These are phyloP conservation scores for Epirrhoe alternata DNA, from an alignment of 2,888 invertebrate species.

Conservation along the genomic window DNA sequence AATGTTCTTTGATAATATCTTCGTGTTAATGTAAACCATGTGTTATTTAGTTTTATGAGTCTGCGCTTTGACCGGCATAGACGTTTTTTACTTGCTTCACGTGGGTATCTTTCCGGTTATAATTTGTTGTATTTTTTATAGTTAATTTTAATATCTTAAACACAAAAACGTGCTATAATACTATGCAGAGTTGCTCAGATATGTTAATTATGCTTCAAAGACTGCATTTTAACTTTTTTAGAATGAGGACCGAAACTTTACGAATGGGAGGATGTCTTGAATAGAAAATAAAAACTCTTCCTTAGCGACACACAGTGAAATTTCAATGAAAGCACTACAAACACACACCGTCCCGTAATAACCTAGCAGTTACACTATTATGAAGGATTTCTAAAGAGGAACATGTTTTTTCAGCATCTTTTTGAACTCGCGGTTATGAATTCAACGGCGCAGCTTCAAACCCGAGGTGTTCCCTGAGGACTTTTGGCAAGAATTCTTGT, in stretches of 20 bases:
- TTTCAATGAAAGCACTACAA: slow-evolving; percentile 12
- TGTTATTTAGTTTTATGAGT: slow-evolving; percentile 31
- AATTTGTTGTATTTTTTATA: slow-evolving; percentile 13
- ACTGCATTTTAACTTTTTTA: neutral
- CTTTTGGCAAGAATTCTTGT: slow-evolving; percentile 29
- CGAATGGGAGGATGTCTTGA: neutral
- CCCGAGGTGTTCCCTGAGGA: slow-evolving; percentile 35
- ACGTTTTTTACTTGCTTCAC: slow-evolving; percentile 26
- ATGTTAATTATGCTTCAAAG: neutral
- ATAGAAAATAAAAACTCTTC: neutral
- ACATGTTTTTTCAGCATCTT: slow-evolving; percentile 25
- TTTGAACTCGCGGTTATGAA: slow-evolving; percentile 33
- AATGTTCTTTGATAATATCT: slow-evolving; percentile 15
- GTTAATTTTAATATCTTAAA: neutral
- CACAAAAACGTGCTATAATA: neutral
- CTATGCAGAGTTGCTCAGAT: neutral
- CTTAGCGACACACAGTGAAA: neutral
- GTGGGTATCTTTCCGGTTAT: slow-evolving; percentile 19
- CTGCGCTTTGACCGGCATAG: slow-evolving; percentile 22
- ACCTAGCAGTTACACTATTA: slow-evolving; percentile 5
- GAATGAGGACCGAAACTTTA: too few relatives aligned
- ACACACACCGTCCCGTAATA: neutral
- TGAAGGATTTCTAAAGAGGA: slow-evolving; percentile 25
- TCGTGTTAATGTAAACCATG: slow-evolving; percentile 36
- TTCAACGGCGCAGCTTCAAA: slow-evolving; percentile 34